These are phyloP conservation scores for Protobothrops mucrosquamatus DNA, from an alignment of 2,113 vertebrate species.

Conservation along the genomic window DNA sequence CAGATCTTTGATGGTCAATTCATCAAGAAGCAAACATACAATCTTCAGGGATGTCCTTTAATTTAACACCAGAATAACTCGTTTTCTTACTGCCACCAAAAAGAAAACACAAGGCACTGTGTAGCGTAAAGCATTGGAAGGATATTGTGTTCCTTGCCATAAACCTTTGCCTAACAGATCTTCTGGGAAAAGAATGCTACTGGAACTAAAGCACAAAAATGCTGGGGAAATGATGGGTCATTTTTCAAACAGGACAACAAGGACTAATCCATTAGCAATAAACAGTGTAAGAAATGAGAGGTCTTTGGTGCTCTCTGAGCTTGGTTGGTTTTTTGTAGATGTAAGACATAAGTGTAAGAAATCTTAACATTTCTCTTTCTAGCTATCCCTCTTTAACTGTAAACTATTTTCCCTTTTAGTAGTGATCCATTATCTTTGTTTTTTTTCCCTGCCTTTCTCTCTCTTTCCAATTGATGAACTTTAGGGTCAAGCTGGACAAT, in stretches of 20 bases:
- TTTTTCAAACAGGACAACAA: conserved; percentile 11
- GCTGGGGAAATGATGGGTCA: not conserved
- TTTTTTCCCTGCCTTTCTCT: too few relatives aligned
- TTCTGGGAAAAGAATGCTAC: conserved; percentile 13
- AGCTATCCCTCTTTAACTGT: not conserved
- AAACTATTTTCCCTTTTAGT: not conserved
- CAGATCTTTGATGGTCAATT: not conserved
- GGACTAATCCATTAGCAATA: not conserved
- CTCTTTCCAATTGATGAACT: too few relatives aligned
- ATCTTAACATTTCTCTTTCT: not conserved
- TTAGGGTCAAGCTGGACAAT: not conserved
- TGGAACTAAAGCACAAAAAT: conserved; percentile 5
- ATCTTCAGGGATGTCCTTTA: not conserved
- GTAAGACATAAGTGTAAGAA: not conserved
- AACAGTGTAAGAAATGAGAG: conserved; percentile 1
- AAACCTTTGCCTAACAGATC: conserved; percentile 17
- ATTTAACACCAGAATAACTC: conserved; percentile 7
- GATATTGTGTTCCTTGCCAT: not conserved
- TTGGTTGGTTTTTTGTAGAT: not conserved
- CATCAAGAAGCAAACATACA: not conserved
- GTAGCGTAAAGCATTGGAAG: not conserved
- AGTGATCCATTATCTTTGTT: not conserved
- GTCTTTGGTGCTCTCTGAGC: not conserved
- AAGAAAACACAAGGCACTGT: not conserved
- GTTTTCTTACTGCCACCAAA: not conserved